Conservation (phyloP, 2,113 vertebrate genomes). For the Scophthalmus maximus region DNA sequence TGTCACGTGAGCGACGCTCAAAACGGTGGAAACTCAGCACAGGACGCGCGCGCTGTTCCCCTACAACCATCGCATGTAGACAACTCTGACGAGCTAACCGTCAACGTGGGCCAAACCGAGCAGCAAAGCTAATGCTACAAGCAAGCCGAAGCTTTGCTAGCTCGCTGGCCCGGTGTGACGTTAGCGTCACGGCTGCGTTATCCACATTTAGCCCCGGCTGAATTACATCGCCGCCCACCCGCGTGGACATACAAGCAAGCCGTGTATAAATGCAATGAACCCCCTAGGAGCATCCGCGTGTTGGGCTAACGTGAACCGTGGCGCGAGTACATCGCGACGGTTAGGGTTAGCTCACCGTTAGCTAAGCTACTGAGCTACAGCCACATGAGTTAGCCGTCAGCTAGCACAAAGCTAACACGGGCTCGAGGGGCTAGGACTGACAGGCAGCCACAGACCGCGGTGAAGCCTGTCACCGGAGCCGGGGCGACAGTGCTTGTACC, state of each 20-base stretch:
- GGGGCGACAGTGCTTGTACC: background rate
- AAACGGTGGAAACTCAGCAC: background rate
- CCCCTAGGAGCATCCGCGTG: background rate
- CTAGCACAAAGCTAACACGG: slow-evolving; percentile 51
- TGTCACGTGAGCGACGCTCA: slow-evolving; percentile 31
- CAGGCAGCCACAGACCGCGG: slow-evolving; percentile 29
- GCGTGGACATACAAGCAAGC: background rate
- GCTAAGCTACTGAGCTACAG: slow-evolving; percentile 21
- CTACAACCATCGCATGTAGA: background rate
- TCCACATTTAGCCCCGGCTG: background rate
- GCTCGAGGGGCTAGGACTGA: slow-evolving; percentile 20
- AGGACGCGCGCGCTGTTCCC: background rate
- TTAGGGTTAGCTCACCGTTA: background rate
- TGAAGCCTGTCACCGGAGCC: slow-evolving; percentile 37
- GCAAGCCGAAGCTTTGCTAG: slow-evolving; percentile 34
- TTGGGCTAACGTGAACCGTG: background rate
- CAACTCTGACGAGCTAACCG: too few relatives aligned
- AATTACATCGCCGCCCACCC: background rate
- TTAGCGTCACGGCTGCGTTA: slow-evolving; percentile 40
- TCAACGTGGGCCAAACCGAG: too few relatives aligned
- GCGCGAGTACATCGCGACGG: too few relatives aligned
- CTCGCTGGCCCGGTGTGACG: slow-evolving; percentile 36
- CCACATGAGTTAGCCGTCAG: slow-evolving; percentile 70
- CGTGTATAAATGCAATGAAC: accelerated
- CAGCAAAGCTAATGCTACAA: slow-evolving; percentile 1